Conservation (phyloP, 2,113 vertebrate genomes). For the Terrapene triunguis region DNA sequence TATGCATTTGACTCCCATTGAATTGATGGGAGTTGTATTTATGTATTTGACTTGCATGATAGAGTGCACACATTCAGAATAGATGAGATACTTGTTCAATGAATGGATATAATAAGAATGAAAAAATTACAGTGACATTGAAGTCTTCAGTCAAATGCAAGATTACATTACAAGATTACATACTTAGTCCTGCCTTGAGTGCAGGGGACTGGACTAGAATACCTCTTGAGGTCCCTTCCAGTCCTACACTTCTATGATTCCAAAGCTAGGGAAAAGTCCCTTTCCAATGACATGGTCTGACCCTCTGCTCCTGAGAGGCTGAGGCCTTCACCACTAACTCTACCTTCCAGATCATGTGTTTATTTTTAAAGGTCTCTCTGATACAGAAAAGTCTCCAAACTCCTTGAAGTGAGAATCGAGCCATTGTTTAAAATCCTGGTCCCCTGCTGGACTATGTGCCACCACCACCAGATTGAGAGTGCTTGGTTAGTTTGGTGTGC, state of each 20-base stretch:
- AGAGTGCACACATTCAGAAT: neutral
- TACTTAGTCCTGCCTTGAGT: too few relatives aligned
- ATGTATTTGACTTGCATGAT: neutral
- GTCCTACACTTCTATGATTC: neutral
- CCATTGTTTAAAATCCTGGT: neutral
- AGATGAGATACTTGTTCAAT: neutral
- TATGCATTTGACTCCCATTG: neutral
- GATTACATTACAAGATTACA: neutral
- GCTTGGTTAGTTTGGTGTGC: neutral
- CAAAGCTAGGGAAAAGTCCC: neutral
- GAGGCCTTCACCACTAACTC: neutral
- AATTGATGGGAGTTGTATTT: neutral
- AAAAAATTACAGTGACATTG: neutral
- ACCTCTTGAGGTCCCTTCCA: too few relatives aligned
- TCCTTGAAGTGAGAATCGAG: neutral
- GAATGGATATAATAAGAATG: neutral
- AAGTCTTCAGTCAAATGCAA: neutral
- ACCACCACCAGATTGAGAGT: neutral
- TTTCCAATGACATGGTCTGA: neutral
- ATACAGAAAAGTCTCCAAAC: neutral
- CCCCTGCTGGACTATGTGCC: neutral
- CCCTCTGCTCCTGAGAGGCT: neutral
- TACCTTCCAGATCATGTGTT: neutral
- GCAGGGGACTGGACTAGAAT: too few relatives aligned
- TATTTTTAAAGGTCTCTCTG: neutral